Evolutionary conservation across 92 coral and sea anemone species (phyloP).

Genomic region (Parazoanthus darwini): DNA sequence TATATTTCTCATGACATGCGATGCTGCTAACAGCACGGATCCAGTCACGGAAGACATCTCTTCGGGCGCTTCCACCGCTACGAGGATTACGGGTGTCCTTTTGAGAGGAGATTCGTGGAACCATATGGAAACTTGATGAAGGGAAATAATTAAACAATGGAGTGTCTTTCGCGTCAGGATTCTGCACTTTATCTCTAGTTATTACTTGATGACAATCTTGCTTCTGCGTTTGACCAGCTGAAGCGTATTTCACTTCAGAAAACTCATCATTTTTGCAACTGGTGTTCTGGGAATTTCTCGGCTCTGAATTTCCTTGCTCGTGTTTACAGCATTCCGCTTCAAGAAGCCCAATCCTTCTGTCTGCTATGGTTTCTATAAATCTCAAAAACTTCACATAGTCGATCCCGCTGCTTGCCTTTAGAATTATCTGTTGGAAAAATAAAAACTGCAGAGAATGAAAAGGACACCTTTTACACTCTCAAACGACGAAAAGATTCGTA

Average conservation of each 20-base stretch:
- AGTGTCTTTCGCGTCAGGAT: background rate
- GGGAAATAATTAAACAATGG: background rate
- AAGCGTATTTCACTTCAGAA: background rate
- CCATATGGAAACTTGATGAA: background rate
- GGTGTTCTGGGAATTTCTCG: background rate
- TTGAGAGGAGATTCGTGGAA: background rate
- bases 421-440: constrained; percentile 60
- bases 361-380: constrained; percentile 68
- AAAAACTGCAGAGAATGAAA: background rate
- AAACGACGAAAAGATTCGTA: no score
- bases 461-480: no score
- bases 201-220: background rate
- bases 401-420: constrained; percentile 90
- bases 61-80: background rate
- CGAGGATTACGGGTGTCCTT: background rate
- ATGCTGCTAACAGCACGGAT: constrained; percentile 22
- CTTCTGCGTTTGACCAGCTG: background rate
- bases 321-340: background rate
- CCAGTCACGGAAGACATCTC: constrained; percentile 63
- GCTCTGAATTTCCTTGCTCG: background rate
- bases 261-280: background rate
- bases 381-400: constrained; percentile 72
- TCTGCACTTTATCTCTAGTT: background rate
- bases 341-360: constrained; percentile 57
- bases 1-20: constrained; percentile 23